Evolutionary conservation across 2,888 invertebrate species (phyloP).

Genomic region (Didymodactylos carnosus): DNA sequence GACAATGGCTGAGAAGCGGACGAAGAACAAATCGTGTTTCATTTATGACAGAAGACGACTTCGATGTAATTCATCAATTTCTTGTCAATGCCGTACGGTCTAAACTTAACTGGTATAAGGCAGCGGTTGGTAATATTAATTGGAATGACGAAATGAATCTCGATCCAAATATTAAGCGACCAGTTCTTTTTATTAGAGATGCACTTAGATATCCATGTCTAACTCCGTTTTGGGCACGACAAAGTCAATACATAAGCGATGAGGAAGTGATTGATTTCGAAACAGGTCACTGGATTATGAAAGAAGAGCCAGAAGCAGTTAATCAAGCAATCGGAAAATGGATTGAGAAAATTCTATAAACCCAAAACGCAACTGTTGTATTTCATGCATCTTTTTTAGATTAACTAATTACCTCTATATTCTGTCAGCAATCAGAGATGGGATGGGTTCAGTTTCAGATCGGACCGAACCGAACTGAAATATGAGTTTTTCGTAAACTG

Average conservation of each 20-base stretch:
- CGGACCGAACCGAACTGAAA: too few relatives aligned
- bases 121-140: neutral
- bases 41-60: neutral
- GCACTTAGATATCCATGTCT: neutral
- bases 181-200: neutral
- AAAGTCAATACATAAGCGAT: neutral
- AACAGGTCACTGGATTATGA: neutral
- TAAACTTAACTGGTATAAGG: neutral
- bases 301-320: neutral
- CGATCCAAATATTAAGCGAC: neutral
- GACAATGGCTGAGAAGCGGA: neutral
- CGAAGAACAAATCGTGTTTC: neutral
- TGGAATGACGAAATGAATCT: neutral
- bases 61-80: neutral
- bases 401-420: too few relatives aligned
- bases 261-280: neutral
- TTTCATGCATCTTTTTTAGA: too few relatives aligned
- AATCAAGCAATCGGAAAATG: neutral
- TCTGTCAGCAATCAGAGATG: too few relatives aligned
- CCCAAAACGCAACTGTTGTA: too few relatives aligned
- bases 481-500: too few relatives aligned
- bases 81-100: neutral
- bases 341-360: neutral
- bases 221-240: neutral
- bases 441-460: too few relatives aligned